These are phyloP conservation scores for Tenthredo scrophulariae DNA, from an alignment of 2,888 invertebrate genomes.

Conservation along the genomic window DNA sequence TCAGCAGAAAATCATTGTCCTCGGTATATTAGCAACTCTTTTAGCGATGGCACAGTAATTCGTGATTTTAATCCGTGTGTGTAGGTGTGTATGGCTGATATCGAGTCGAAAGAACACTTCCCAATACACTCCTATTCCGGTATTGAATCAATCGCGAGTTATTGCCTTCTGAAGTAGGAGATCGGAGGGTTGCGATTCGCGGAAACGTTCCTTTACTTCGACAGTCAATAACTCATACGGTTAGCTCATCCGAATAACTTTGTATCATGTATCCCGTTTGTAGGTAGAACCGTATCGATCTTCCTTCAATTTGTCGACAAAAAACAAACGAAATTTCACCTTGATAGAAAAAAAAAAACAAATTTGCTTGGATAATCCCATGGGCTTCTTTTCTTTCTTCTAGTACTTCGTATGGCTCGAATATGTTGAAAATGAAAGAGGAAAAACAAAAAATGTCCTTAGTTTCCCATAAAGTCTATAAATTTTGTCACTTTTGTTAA, in stretches of 20 bases:
- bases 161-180: constrained; percentile 30
- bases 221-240: constrained; percentile 24
- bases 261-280: neutral
- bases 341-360: neutral
- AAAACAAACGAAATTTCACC: neutral
- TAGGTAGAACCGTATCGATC: neutral
- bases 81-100: neutral
- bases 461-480: neutral
- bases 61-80: neutral
- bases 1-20: neutral
- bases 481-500: neutral
- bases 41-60: neutral
- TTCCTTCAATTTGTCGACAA: neutral
- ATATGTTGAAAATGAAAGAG: neutral
- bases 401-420: neutral
- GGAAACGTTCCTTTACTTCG: constrained; percentile 5
- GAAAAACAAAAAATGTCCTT: neutral
- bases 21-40: neutral
- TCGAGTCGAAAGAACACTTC: neutral
- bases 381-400: neutral
- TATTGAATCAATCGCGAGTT: constrained; percentile 36
- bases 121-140: constrained; percentile 15
- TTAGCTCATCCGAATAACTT: constrained; percentile 21
- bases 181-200: constrained; percentile 1
- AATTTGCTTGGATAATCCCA: neutral